Percentiles rank a stretch among this genome's conserved stretches.
These are phyloP conservation scores for Spilogale gracilis DNA, from an alignment of 2,113 vertebrate genomes.

Conservation along the genomic window DNA sequence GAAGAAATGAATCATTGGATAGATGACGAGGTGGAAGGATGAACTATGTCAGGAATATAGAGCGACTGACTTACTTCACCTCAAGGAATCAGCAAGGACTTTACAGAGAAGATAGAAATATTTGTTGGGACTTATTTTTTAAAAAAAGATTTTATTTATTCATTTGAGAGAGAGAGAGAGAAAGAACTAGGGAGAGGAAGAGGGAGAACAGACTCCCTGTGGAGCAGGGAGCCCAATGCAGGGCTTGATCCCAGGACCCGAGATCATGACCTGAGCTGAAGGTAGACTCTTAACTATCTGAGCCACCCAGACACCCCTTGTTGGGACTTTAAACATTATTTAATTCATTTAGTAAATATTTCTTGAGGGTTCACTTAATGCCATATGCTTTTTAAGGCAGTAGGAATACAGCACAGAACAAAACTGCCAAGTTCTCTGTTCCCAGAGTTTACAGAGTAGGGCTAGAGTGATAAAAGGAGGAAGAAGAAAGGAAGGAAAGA, in stretches of 20 bases:
- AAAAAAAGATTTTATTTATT: neutral
- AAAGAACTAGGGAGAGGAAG: neutral
- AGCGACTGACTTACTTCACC: neutral
- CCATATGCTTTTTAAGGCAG: neutral
- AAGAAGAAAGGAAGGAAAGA: rapidly evolving
- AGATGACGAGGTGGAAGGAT: neutral
- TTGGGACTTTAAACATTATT: neutral
- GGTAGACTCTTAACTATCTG: neutral
- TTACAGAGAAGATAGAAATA: neutral
- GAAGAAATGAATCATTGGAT: too few species aligned
- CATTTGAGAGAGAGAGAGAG: neutral
- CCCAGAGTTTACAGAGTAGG: neutral
- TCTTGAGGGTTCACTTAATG: neutral
- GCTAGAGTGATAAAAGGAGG: neutral
- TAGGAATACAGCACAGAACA: neutral
- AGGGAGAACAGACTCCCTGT: neutral
- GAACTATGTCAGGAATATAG: neutral
- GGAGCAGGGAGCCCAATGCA: neutral
- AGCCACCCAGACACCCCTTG: neutral
- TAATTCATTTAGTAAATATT: neutral
- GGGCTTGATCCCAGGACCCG: neutral
- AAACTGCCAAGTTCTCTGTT: neutral
- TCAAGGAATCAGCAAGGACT: neutral
- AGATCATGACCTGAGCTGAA: neutral
- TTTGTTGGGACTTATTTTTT: neutral